phyloP scores from a whole-genome alignment of 2,797 vertebrate species.

The Notamacropus eugenii region DNA sequence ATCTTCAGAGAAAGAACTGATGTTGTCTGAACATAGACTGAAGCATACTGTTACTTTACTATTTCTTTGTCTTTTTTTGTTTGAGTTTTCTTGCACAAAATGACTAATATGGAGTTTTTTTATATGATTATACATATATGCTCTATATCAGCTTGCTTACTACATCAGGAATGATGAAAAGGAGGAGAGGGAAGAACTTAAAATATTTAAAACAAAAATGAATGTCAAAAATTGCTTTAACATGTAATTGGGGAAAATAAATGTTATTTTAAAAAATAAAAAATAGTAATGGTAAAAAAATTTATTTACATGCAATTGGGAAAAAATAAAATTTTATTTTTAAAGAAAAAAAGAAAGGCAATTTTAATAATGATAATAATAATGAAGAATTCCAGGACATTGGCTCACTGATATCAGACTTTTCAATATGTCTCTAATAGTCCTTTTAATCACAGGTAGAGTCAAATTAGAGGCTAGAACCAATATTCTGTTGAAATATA shows the following conservation, averaged over 20 bases:
- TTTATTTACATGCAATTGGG: not conserved
- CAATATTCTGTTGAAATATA: not conserved
- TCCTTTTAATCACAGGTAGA: not conserved
- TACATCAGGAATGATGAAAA: no score
- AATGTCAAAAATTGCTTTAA: not conserved
- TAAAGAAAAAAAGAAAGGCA: not conserved
- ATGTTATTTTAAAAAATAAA: not conserved
- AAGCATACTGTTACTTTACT: no score
- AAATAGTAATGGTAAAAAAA: not conserved
- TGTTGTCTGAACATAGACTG: no score
- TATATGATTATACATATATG: no score
- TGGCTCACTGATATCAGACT: not conserved
- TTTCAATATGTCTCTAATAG: not conserved
- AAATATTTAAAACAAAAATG: no score
- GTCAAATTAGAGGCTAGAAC: not conserved
- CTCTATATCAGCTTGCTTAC: no score
- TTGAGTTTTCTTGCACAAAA: no score
- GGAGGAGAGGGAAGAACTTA: no score
- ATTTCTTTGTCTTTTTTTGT: no score
- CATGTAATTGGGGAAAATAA: not conserved
- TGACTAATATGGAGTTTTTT: no score
- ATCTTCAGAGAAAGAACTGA: no score
- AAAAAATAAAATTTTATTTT: not conserved
- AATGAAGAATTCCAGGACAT: not conserved
- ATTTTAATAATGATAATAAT: not conserved